Evolutionary conservation across 2,888 invertebrate genomes (phyloP).

Genomic region (Synanthedon vespiformis): DNA sequence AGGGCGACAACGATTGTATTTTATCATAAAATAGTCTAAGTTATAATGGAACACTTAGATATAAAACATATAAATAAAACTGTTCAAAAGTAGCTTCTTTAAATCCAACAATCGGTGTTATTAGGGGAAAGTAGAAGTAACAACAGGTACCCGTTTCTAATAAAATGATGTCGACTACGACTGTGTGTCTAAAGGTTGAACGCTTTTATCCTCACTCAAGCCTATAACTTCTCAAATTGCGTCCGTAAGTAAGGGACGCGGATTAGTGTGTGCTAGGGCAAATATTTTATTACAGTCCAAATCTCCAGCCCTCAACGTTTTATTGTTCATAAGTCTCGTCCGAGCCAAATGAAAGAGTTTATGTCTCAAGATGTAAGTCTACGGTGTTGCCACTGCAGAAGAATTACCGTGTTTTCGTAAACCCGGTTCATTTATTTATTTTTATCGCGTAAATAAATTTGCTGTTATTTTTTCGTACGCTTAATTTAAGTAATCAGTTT

Average conservation of each 20-base stretch:
- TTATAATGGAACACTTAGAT: no score
- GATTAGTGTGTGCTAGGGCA: conserved; percentile 68
- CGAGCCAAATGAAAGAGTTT: conserved; percentile 71
- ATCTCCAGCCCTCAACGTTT: conserved; percentile 70
- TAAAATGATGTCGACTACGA: background rate
- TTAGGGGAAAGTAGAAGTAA: no score
- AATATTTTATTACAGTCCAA: conserved; percentile 71
- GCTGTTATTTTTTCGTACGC: background rate
- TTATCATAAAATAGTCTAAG: no score
- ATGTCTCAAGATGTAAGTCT: conserved; percentile 62
- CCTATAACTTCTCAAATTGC: conserved; percentile 67
- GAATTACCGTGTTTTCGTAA: conserved; percentile 6
- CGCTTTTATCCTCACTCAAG: background rate
- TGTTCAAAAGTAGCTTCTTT: no score
- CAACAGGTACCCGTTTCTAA: background rate
- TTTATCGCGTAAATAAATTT: conserved; percentile 1
- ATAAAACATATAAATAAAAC: no score
- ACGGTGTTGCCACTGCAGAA: conserved; percentile 48
- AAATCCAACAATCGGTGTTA: no score
- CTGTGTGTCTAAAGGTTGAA: background rate
- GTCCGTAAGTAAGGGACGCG: conserved; percentile 63
- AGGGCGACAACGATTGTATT: no score
- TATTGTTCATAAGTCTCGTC: conserved; percentile 71
- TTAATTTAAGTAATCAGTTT: no score
- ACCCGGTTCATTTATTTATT: conserved; percentile 18